A percentile compares a stretch with the other conserved stretches of the same genome.
phyloP scores from a whole-genome alignment of 2,113 vertebrate species.

The Propithecus coquereli region DNA sequence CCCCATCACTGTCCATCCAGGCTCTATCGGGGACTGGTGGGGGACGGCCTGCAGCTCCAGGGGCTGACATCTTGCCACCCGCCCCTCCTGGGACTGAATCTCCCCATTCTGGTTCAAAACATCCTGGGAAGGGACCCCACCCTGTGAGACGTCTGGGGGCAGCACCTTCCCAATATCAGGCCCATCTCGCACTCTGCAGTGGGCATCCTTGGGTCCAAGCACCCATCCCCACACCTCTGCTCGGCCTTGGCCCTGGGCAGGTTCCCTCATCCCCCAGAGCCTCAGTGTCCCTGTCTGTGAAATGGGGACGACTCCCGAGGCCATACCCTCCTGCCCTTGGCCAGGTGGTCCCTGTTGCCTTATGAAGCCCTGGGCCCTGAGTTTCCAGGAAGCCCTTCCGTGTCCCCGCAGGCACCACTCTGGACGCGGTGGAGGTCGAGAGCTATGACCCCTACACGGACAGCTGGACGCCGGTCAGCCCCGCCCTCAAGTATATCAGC shows the following conservation, averaged over 20 bases:
- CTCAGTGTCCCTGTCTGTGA: neutral
- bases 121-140: neutral
- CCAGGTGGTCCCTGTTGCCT: neutral
- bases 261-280: accelerated
- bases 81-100: neutral
- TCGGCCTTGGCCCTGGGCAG: neutral
- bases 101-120: neutral
- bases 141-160: neutral
- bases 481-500: conserved; percentile 93
- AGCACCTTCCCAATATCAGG: accelerated
- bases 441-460: conserved; percentile 93
- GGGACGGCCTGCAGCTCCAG: neutral
- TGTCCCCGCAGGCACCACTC: conserved; percentile 84
- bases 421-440: conserved; percentile 91
- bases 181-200: accelerated
- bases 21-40: neutral
- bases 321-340: too few species aligned
- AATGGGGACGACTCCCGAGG: accelerated
- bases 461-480: conserved; percentile 88
- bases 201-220: neutral
- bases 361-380: accelerated
- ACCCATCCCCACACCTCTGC: accelerated
- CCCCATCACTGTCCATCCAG: neutral
- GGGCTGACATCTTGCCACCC: neutral
- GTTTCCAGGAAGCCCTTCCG: accelerated